These are phyloP conservation scores for Daphoenositta chrysoptera DNA, from an alignment of 2,113 vertebrate genomes.

Conservation along the genomic window DNA sequence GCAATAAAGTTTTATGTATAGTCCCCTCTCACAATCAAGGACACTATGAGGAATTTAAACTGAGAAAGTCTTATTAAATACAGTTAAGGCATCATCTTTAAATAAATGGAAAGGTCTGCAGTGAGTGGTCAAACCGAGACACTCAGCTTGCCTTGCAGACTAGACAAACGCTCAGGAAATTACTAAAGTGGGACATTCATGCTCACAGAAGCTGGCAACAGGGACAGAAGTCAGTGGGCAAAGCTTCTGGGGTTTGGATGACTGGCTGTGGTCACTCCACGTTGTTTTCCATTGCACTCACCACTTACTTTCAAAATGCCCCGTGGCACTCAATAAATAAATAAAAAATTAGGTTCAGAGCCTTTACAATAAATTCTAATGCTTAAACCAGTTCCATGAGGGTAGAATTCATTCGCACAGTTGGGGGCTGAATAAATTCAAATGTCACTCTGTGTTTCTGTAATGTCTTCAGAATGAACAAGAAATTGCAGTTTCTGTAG, in stretches of 20 bases:
- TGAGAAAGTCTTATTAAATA: background rate
- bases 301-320: slow-evolving; percentile 6
- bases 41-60: background rate
- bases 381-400: background rate
- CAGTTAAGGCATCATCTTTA: background rate
- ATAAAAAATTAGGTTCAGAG: background rate
- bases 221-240: background rate
- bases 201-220: background rate
- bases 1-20: background rate
- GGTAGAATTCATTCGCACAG: background rate
- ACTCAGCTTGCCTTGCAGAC: background rate
- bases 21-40: background rate
- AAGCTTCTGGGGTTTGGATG: background rate
- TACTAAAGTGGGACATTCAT: background rate
- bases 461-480: background rate
- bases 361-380: background rate
- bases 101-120: background rate
- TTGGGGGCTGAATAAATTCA: background rate
- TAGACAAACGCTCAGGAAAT: background rate
- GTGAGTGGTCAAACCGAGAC: background rate
- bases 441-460: background rate
- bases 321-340: background rate
- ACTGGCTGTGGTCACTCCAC: background rate
- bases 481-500: background rate
- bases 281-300: background rate